Evolutionary conservation across 2,888 invertebrate genomes (phyloP), one percentile per base, ranked within the genome.

Genomic region (Hydrotaea cyrtoneurina): DNA sequence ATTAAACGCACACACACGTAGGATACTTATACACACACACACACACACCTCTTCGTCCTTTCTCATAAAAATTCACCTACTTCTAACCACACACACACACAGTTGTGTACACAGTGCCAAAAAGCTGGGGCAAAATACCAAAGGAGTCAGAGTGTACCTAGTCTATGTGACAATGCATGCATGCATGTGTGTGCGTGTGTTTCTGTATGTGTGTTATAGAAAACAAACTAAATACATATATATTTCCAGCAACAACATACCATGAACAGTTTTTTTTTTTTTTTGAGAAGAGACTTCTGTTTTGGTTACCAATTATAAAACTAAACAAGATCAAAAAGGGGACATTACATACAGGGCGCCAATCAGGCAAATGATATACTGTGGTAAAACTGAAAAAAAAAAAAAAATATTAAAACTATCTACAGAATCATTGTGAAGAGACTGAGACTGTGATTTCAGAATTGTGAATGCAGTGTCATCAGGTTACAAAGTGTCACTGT

Each of bases 281-380:
- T 19, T 43, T 46, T 69, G 69, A 13, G 31, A 69, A 43, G 21
- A 15, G 23, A 46, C 46, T 66, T 19, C 17, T 66, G 43, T 69
- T 69, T 69, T 46, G 69, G 69, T 46, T 46, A 69, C 69, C 69
- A 69, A 69, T 69, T 69, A 69, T 23, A 69, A 43, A 69, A 69
- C 69, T 69, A 69, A 69, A 69, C 46, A 69, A 69, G 69, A 69
- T 69, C 43, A 69, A 69, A 69, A 69, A 69, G 69, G 21, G 69
- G 31, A 46, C 69, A 69, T 15, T 2, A 36, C 17, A 21, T 26
- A 69, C 69, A 69, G 43, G 43, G 69, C 46, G 69, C 10, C 36
- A 62, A 62, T 36, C 26, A n/a, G 31, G 13, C 31, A n/a, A 62
- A 31, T 1, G 0, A 17, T 10, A 31, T 15, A 31, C 62, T 31